Evolutionary conservation across 2,888 invertebrate species (phyloP), one percentile per base, ranked within the genome.

Genomic region (Melanargia galathea): DNA sequence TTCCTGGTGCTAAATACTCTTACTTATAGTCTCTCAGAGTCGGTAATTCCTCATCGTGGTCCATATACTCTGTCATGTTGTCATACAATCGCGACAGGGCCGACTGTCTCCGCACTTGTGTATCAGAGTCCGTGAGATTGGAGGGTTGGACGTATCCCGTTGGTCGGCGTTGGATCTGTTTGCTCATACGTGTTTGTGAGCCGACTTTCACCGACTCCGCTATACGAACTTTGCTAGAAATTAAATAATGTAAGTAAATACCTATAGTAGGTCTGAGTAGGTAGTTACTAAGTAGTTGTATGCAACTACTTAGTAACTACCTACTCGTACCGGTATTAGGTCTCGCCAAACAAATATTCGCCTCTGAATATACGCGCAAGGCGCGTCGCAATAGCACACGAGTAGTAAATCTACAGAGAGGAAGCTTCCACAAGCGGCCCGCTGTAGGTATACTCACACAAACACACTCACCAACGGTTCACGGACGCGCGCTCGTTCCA

Each of bases 1-100:
- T n/a, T n/a, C n/a, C n/a, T n/a, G n/a, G n/a, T n/a, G n/a, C n/a
- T n/a, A n/a, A 22, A 20, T 18, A 46, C 5, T 5, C 46, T 5
- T 72, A 88, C 89, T 65, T 84, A 68, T 77, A 86, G 55, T 81
- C 76, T 65, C 85, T 89, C n/a, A 90, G 72, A 1, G 83, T 88
- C 1, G 87, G 87, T 3, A 73, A 77, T 1, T 57, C 56, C 1
- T 78, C 78, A 6, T 70, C 69, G 8, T 65, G 57, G 0, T 59
- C 22, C 0, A 18, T 18, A 20, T 52, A 58, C 1, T 58, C 58
- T n/a, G 71, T 63, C 11, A 79, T 65, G 1, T 82, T 77, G 2
- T 83, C 78, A 11, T 80, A 81, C 11, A 87, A 69, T 2, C 86
- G 77, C 0, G 77, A 69, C 6, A 89, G 72, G 0, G 79, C 79